These are phyloP conservation scores for Lepidostoma basale DNA, from an alignment of 1,140 invertebrate genomes.

Conservation along the genomic window DNA sequence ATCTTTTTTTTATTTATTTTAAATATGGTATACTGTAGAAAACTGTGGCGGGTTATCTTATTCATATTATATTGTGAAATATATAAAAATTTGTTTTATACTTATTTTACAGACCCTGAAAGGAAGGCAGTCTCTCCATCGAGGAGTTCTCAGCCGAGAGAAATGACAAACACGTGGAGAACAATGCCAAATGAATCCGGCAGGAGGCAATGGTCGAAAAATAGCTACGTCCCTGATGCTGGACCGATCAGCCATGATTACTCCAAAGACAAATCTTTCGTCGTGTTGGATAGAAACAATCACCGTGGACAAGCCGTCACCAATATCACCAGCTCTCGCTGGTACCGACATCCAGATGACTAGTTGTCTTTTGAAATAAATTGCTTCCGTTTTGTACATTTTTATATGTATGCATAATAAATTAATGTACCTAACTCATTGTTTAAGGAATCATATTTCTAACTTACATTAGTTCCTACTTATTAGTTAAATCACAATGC, in stretches of 20 bases:
- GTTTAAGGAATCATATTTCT: neutral
- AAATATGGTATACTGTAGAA: too few species aligned
- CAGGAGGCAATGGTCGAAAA: slow-evolving; percentile 4
- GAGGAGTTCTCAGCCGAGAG: neutral
- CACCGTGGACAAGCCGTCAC: neutral
- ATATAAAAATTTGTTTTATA: too few species aligned
- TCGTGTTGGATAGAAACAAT: neutral
- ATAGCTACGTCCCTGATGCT: neutral
- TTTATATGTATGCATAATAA: neutral
- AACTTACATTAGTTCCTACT: neutral
- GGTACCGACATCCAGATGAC: slow-evolving; percentile 18
- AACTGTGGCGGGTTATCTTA: too few species aligned
- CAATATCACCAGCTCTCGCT: neutral
- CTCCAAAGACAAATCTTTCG: slow-evolving; percentile 1
- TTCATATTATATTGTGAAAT: too few species aligned
- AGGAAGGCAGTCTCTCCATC: too few species aligned
- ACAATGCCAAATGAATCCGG: neutral
- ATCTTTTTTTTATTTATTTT: too few species aligned
- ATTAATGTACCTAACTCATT: neutral
- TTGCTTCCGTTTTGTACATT: neutral
- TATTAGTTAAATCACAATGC: too few species aligned
- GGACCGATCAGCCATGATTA: neutral
- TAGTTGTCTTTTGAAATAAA: neutral
- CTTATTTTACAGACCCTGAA: too few species aligned
- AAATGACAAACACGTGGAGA: too few species aligned